Evolutionary conservation across 1,140 invertebrate species (phyloP), one percentile per base, ranked within the genome.

Genomic region (Drosophila bifasciata): DNA sequence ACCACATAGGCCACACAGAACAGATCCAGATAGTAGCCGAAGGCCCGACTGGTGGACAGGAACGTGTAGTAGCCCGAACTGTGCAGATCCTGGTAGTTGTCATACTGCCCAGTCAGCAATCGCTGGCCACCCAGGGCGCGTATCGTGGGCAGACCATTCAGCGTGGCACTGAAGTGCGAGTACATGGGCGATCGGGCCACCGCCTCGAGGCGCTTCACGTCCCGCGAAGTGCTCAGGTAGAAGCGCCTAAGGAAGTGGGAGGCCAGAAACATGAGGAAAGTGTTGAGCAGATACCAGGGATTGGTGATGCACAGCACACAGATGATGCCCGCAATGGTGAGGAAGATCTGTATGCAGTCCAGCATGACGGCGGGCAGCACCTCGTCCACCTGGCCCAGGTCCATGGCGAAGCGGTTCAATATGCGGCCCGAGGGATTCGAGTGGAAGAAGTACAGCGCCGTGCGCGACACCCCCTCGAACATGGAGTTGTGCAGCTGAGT

Each of bases 151-250:
- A 97, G 83, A 3, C 96, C 96, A 79, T 94, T 93, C 3, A 97
- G 66, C 0, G 96, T 94, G 1, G 95, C 93, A 52, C 94, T 95
- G 0, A 97, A 92, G 67, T 97, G 96, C 0, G 95, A 95, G 81
- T 96, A 97, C 2, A 97, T 94, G 1, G 96, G 96, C 81, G 94
- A 94, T 80, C 93, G 93, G 23, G 84, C 91, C 64, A 88, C 95
- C 83, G 96, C 96, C 92, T 98, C 97, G 32, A 98, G 90, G 51
- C 97, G 93, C 90, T 98, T 98, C 9, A 98, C 93, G 76, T 97
- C 96, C 73, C 97, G 94, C 1, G 96, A 96, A 0, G 96, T 96
- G 49, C 94, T 94, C 9, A 98, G 91, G 88, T 98, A 98, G 63
- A 97, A 94, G 59, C 94, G 93, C 13, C 97, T 92, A 15, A 97